These are phyloP conservation scores for Sylvilagus bachmani DNA, from an alignment of 2,113 vertebrate species.

Conservation along the genomic window DNA sequence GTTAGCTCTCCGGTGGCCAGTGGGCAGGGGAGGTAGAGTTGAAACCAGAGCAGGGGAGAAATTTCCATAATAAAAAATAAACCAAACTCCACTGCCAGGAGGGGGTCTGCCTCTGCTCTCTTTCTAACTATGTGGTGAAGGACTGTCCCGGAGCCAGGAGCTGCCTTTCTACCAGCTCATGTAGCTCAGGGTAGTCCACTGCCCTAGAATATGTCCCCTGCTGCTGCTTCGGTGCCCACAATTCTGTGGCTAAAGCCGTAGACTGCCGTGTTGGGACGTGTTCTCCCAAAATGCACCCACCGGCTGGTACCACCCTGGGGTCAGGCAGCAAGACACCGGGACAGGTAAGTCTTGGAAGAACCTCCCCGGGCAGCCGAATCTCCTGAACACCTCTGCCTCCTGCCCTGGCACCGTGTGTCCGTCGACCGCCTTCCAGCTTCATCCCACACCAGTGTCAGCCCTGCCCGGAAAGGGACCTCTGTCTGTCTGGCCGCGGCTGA, in stretches of 20 bases:
- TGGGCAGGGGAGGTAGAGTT: background rate
- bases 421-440: too few relatives aligned
- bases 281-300: background rate
- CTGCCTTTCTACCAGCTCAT: background rate
- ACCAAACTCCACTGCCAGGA: background rate
- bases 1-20: background rate
- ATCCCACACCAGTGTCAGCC: background rate
- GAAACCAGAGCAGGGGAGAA: background rate
- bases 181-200: background rate
- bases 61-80: background rate
- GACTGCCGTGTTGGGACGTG: background rate
- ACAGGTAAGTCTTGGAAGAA: constrained; percentile 1
- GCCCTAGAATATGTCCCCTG: background rate
- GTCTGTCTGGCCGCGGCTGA: background rate
- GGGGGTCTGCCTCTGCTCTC: background rate
- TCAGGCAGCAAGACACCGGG: background rate
- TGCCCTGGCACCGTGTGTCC: too few relatives aligned
- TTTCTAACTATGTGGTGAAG: background rate
- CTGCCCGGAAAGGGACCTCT: background rate
- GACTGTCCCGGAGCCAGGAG: background rate
- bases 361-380: background rate
- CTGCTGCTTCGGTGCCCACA: background rate
- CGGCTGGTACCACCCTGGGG: too few relatives aligned
- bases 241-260: background rate
- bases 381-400: background rate